Evolutionary conservation across 2,888 invertebrate species (phyloP), one percentile per base, ranked within the genome.

Genomic region (Idaea dimidiata): DNA sequence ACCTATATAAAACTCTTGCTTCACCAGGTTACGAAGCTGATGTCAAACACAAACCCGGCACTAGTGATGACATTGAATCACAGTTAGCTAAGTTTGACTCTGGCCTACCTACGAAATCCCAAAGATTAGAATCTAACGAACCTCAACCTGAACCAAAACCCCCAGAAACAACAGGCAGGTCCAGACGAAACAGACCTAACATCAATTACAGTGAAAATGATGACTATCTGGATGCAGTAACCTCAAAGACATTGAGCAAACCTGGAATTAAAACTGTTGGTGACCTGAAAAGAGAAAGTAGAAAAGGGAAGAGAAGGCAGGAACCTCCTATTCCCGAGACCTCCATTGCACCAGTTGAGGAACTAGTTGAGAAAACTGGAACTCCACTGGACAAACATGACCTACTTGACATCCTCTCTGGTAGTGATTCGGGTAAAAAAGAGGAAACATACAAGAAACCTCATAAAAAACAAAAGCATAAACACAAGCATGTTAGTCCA

Each of bases 161-260:
- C 16, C 87, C 89, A 74, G 93, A 93, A 74, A 78, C 74, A 8
- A 62, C 77, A 55, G 93, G 93, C 10, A 83, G 93, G 73, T 85
- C 93, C 17, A 82, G 93, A 72, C 84, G 93, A 68, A 90, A 92
- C 73, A 86, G 93, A 66, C 87, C 88, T 63, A 93, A 91, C 75
- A 85, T 93, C 62, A 93, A 93, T 75, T 93, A 94, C 89, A 86
- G 93, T 91, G 87, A 93, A 91, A 88, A 93, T 88, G 89, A 93
- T 89, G 83, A 93, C 86, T 84, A 92, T 84, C 73, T 94, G 80
- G 83, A 93, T 83, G 82, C 83, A 66, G 64, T 94, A 79, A 83
- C 94, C 81, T 71, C 93, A 81, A 71, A 83, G 79, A 78, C 86
- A 79, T 70, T 82, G 68, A 77, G 64, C 69, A 89, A 86, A 81